Percentiles rank a stretch among this genome's conserved stretches.
phyloP scores from a whole-genome alignment of 2,888 invertebrate species.

The Drosophila tanythrix region DNA sequence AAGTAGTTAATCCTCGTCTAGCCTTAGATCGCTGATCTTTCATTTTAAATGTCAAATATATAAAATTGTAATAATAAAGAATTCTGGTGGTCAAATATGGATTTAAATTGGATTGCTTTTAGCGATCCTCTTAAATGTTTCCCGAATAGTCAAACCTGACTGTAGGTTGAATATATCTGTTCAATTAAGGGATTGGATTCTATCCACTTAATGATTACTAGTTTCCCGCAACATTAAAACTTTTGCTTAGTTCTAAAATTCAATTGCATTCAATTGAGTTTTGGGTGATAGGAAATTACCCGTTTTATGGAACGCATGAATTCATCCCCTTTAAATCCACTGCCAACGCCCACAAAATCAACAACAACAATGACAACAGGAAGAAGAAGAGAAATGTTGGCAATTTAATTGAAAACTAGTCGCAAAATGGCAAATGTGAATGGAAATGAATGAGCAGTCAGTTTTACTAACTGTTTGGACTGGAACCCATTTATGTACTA shows the following conservation, averaged over 20 bases:
- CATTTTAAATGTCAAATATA: background rate
- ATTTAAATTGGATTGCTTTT: background rate
- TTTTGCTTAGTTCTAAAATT: background rate
- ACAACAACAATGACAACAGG: background rate
- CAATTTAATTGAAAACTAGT: conserved; percentile 12
- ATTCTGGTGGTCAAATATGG: background rate
- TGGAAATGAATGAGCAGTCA: conserved; percentile 3
- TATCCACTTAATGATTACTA: background rate
- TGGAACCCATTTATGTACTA: conserved; percentile 46
- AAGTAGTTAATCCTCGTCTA: background rate
- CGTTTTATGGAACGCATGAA: background rate
- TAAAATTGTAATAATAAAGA: background rate
- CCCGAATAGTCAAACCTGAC: background rate
- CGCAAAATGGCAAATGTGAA: conserved; percentile 1
- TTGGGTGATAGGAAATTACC: background rate
- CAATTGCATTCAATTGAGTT: conserved; percentile 8
- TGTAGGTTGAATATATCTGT: background rate
- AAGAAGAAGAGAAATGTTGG: background rate
- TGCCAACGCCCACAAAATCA: conserved; percentile 15
- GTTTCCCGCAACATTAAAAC: background rate
- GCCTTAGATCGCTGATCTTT: background rate
- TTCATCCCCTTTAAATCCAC: background rate
- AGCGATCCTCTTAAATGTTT: background rate
- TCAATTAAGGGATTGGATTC: background rate
- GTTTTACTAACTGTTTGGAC: conserved; percentile 6